Percentiles rank a stretch among this genome's conserved stretches.
Conservation (phyloP, 2,888 invertebrate species). For the Carcina quercana region DNA sequence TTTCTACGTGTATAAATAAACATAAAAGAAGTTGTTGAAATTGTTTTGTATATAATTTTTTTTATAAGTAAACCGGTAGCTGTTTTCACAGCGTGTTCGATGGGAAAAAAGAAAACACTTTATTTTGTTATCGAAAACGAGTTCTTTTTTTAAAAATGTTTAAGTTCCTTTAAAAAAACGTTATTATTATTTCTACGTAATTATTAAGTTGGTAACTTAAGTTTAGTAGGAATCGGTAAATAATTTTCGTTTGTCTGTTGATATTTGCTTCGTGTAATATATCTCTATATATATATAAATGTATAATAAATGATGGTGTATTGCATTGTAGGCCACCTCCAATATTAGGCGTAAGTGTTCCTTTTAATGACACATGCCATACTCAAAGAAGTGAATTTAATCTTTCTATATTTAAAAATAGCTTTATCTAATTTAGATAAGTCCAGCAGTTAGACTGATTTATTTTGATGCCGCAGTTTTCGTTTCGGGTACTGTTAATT, state of each 20-base stretch:
- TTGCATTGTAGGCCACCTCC: constrained; percentile 50
- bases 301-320: no score
- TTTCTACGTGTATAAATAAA: constrained; percentile 28
- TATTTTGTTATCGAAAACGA: constrained; percentile 44
- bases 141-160: constrained; percentile 31
- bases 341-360: constrained; percentile 52
- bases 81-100: constrained; percentile 28
- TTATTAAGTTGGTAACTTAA: constrained; percentile 34
- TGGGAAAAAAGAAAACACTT: constrained; percentile 16
- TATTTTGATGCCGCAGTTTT: constrained; percentile 38
- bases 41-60: constrained; percentile 68
- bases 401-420: constrained; percentile 20
- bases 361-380: constrained; percentile 58
- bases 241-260: constrained; percentile 32
- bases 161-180: constrained; percentile 28
- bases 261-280: constrained; percentile 47
- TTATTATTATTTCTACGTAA: no score
- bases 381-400: constrained; percentile 63
- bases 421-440: constrained; percentile 31
- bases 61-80: constrained; percentile 30
- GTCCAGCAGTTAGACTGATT: constrained; percentile 26
- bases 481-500: constrained; percentile 33
- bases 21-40: constrained; percentile 45
- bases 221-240: constrained; percentile 28
- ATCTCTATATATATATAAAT: constrained; percentile 47